Evolutionary conservation across 2,113 vertebrate species (phyloP), one percentile per base, ranked within the genome.

Genomic region (Abramis brama): DNA sequence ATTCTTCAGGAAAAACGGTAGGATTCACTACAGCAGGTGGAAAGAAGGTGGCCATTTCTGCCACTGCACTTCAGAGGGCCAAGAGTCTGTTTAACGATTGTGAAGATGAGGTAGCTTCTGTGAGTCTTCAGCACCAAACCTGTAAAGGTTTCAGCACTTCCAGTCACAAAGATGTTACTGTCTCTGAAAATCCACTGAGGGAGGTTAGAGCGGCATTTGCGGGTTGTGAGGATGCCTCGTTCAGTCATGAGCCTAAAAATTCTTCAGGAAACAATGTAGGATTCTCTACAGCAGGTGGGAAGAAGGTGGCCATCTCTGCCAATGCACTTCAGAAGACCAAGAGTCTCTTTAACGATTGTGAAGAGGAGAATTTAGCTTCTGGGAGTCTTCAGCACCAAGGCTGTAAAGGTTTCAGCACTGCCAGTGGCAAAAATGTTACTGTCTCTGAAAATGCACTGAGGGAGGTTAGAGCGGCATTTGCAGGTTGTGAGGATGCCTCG

Each of bases 101-200:
- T 79, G 89, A 93, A 86, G 88, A 85, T 2, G 85, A 87, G 47
- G 45, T 84, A 43, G 55, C n/a, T 71, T 82, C 64, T 33, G 45
- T 17, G 25, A 45, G 19, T 30, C 36, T 30, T 30, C 21, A 70
- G 59, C 25, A 27, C 19, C n/a, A 47, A 85, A 84, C 87, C 78
- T 84, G 77, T 79, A 90, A 86, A 88, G 95, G 95, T 2, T 97
- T 97, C 92, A 96, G 92, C 88, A 96, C 94, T 59, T 96, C 94
- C 84, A 94, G 93, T 88, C 95, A 95, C 68, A 96, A 95, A 91
- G 88, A 77, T 10, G 93, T 96, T 17, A 25, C 76, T 43, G 33
- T 43, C 23, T 77, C 74, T 19, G 74, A 55, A 77, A 55, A 50
- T 4, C 27, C 74, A 55, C 47, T 77, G 25, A 30, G 7, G 19